Evolutionary conservation across 2,888 invertebrate genomes (phyloP), one percentile per base, ranked within the genome.

Genomic region (Idaea biselata): DNA sequence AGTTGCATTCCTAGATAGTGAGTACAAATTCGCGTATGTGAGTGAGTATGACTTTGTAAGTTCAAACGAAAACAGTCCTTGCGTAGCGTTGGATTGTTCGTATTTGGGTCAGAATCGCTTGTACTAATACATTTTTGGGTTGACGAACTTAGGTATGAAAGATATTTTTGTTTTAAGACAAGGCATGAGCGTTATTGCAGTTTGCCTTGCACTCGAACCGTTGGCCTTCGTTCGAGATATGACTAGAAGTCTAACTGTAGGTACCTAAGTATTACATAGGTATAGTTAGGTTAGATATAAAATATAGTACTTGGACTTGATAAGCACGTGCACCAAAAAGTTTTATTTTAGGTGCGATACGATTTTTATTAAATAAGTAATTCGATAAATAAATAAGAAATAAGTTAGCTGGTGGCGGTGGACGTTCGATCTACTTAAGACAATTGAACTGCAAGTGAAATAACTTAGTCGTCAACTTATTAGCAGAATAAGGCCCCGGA

Each of bases 1-100:
- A 73, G 76, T 72, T 86, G 88, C 91, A 90, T 87, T 89, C 86
- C 87, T 82, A 83, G 81, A 75, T 77, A 82, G 87, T 80, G 83
- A 73, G 73, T 85, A 80, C 86, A 88, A 85, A 76, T 75, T 72
- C 80, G 76, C 86, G 73, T 77, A 83, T 81, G 83, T 86, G 76
- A 66, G 83, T 86, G 76, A 66, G 69, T 70, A 76, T 73, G 5
- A 25, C 25, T 25, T 25, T 25, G 25, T 59, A 58, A 60, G 63
- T 72, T 69, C 81, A 77, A 63, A 77, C 77, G 69, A 89, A 79
- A 77, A 70, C 63, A 56, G 69, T 63, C 73, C 73, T 62, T 69
- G 73, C 58, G 66, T 54, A 60, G 56, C 68, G 66, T 68, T 69
- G 64, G 66, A 68, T 70, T 69, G 65, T 66, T 72, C 65, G 60